Base-by-base conservation (phyloP, 2,888 invertebrate genomes). In the Philereme transversata region DNA sequence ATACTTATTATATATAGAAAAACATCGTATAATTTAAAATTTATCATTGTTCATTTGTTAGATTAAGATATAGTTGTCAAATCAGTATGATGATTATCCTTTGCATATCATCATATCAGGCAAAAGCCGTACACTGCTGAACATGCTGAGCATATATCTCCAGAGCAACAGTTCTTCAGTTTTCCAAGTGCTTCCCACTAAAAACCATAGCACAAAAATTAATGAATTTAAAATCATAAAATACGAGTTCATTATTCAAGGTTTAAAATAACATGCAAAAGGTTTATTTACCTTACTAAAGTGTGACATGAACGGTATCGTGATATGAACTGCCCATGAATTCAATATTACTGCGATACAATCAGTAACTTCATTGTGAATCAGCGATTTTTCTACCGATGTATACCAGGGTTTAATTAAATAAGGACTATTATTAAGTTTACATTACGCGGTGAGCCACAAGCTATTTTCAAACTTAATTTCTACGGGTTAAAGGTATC, bases 351-450 rank as follows among this genome's bases (percentile, higher is more conserved):
- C 46, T 10, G 45, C 65, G 71, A 73, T 71, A 71, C 36, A 36
- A 73, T 71, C 73, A 61, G 65, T 56, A 69, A 70, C 70, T 70
- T 64, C 46, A 61, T 58, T 65, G 51, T 73, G 71, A 73, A 55
- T 71, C 73, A 69, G 71, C 71, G 64, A 65, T 69, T 67, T 68
- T 67, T 67, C 34, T 41, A 38, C 49, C 63, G 67, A 67, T 67
- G 60, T 45, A 10, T 50, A 57, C 54, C 38, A 40, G 50, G 40
- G 36, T 68, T 68, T 65, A 70, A 70, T 70, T 65, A 68, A 68
- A 70, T 70, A 65, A 67, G 44, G 62, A 62, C 65, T 48, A 57
- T 62, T 67, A 70, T 67, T 64, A 65, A 67, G 60, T 57, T 64
- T 55, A 54, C 60, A 67, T 67, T 62, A 69, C 35, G 38, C 44